These are phyloP conservation scores for Clupea harengus DNA, from an alignment of 2,113 vertebrate species.

Conservation along the genomic window DNA sequence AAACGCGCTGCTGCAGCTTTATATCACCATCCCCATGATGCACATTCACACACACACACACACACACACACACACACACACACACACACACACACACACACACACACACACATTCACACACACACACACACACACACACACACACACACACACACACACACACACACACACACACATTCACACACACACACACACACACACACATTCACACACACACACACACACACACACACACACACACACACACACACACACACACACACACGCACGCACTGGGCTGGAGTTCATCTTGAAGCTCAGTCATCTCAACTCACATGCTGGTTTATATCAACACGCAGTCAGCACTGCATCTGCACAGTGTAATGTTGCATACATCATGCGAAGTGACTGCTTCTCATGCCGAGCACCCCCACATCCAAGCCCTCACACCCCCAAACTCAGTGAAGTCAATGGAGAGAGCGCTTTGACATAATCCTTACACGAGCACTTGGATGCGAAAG, in stretches of 20 bases:
- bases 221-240: background rate
- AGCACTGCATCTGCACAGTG: background rate
- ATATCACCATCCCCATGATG: background rate
- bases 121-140: slow-evolving; percentile 2
- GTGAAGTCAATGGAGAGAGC: background rate
- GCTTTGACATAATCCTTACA: background rate
- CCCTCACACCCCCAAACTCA: background rate
- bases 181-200: background rate
- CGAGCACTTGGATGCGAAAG: background rate
- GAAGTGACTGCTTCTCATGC: background rate
- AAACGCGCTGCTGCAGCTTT: background rate
- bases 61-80: background rate
- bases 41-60: background rate
- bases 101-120: background rate
- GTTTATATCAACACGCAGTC: background rate
- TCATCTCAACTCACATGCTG: background rate
- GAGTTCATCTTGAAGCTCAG: background rate
- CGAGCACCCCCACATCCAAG: background rate
- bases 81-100: background rate
- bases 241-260: background rate
- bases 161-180: background rate
- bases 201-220: background rate
- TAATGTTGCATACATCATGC: background rate
- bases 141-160: background rate
- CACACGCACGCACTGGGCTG: background rate